A percentile compares a stretch with the other conserved stretches of the same genome.
phyloP scores from a whole-genome alignment of 2,797 vertebrate species.

The Peromyscus melanophrys region DNA sequence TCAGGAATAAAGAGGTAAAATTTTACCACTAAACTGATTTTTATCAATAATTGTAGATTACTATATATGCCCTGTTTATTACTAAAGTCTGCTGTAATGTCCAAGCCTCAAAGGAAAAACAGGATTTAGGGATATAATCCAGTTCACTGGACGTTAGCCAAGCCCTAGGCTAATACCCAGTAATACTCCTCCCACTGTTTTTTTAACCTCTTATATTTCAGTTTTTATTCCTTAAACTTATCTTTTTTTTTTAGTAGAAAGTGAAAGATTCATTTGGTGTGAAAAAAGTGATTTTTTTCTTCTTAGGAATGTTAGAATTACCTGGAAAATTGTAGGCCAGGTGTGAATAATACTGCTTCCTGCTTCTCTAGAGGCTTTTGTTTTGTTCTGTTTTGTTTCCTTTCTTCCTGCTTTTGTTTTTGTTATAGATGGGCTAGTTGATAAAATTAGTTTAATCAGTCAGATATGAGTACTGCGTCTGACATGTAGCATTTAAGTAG shows the following conservation, averaged over 20 bases:
- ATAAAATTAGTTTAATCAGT: conserved; percentile 28
- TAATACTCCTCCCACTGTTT: background rate
- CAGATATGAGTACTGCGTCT: background rate
- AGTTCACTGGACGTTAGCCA: background rate
- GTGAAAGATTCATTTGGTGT: background rate
- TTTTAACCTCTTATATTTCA: background rate
- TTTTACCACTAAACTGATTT: conserved; percentile 4
- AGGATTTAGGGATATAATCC: background rate
- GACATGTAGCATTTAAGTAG: background rate
- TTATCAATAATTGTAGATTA: conserved; percentile 24
- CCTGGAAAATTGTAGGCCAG: background rate
- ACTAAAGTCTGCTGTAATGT: background rate
- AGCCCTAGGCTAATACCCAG: background rate
- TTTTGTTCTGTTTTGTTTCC: conserved; percentile 31
- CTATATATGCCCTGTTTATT: background rate
- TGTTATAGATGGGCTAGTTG: background rate
- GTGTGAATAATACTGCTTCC: conserved; percentile 51
- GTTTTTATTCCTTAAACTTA: conserved; percentile 22
- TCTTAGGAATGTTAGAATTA: conserved; percentile 45
- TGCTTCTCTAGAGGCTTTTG: conserved; percentile 41
- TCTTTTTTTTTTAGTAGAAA: background rate
- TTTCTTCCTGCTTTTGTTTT: conserved; percentile 29
- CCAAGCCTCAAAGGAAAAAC: background rate
- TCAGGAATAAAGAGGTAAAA: background rate
- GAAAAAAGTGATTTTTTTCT: background rate